Evolutionary conservation across 2,113 vertebrate genomes (phyloP), one percentile per base, ranked within the genome.

Genomic region (Echinops telfairi): DNA sequence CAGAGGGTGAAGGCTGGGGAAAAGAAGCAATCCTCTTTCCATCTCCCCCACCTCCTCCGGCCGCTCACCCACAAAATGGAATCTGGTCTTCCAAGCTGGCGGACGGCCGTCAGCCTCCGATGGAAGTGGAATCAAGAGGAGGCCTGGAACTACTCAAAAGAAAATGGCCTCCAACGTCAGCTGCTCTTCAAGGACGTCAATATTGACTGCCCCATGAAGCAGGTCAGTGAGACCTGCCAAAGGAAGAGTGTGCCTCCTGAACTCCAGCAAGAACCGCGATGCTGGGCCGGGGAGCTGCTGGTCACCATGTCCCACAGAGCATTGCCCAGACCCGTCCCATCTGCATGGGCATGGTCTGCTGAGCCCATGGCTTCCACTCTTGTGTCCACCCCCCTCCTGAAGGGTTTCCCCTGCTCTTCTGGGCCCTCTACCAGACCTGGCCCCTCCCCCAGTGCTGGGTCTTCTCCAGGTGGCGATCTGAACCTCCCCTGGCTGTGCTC

Each of bases 161-260:
- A 27, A 79, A 57, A 23, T 16, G 53, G 29, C 3, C 4, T 81
- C 73, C 47, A 47, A 66, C 78, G 33, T 27, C 6, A 66, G 62
- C n/a, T 3, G 25, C 0, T 25, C 17, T 3, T 71, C 57, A 25
- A 17, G 31, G 75, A 31, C 3, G 23, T 3, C 2, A 57, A 31
- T 25, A 58, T 25, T 4, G 60, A 58, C 25, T 16, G 4, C 47
- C 53, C 7, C 19, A 22, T 19, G 22, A 62, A 40, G 77, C 40
- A 11, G 3, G 17, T 12, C 23, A 40, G 22, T 38, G 60, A 85
- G 31, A 86, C 11, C 8, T 10, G 6, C 33, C 58, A 31, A 60
- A 77, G n/a, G 14, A 7, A 1, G 22, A 20, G 31, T n/a, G 19
- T 0, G 11, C 29, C 40, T 2, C 0, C 1, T 10, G 6, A 17